Evolutionary conservation across 2,113 vertebrate species (phyloP), one percentile per base, ranked within the genome.

Genomic region (Cebidichthys violaceus): DNA sequence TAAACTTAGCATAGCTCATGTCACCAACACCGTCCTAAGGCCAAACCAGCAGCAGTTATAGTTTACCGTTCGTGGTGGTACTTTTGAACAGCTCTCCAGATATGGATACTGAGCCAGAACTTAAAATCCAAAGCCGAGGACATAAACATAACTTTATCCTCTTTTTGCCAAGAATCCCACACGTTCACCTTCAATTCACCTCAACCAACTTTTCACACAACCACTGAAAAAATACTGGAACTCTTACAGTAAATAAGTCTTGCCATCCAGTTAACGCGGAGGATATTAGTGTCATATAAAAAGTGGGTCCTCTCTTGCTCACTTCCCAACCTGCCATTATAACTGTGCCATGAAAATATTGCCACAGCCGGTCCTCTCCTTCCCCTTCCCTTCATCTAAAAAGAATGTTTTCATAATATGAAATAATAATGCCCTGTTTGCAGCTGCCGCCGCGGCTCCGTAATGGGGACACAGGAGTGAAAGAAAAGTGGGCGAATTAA

Each of bases 341-440:
- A 81, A 62, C 81, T 66, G 60, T 73, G 79, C 84, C 83, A 88
- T 80, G 75, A 69, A 88, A 89, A 88, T 79, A 81, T 88, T 82
- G 84, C 88, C 75, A 60, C 55, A 59, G 72, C 61, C 66, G 70
- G 61, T 79, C 73, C 75, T 75, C 70, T 82, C 37, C 37, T 54
- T 17, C 55, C 64, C 14, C 27, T 80, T 24, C 35, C 74, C 81
- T 82, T 91, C 84, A 86, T 90, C 84, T 89, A 71, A 82, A 61
- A 81, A 80, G 85, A 79, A 86, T 92, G 86, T 92, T 92, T 92
- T 91, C 84, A 81, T 68, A 88, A 77, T 89, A 92, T 94, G 77
- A 94, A 95, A 95, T 92, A 94, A 93, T 94, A 93, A 94, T 93
- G 89, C 77, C 68, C 79, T 93, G 90, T 95, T 93, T 95, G 89